Evolutionary conservation across 1,140 invertebrate genomes (phyloP).

Genomic region (Globodera ellingtonae): DNA sequence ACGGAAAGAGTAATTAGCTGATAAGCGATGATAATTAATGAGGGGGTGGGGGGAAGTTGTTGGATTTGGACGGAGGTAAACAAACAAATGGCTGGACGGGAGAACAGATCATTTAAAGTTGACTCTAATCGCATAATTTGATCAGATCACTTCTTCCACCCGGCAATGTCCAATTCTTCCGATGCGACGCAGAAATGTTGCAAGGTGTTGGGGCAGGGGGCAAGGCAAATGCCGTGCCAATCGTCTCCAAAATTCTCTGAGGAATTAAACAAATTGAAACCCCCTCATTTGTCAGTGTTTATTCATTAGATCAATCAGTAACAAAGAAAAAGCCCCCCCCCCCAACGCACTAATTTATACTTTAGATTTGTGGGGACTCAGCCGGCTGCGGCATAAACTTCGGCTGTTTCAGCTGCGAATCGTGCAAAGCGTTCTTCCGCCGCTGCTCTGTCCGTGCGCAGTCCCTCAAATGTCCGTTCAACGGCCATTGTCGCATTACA

Average conservation of each 20-base stretch:
- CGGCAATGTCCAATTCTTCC: neutral
- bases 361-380: conserved; percentile 14
- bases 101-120: too few species aligned
- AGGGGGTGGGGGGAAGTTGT: too few species aligned
- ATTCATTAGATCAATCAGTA: too few species aligned
- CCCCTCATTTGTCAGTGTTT: too few species aligned
- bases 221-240: too few species aligned
- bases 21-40: too few species aligned
- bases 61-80: too few species aligned
- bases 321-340: neutral
- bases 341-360: neutral
- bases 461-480: conserved; percentile 8
- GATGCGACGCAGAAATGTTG: neutral
- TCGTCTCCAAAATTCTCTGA: too few species aligned
- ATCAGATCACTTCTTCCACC: neutral
- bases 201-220: neutral
- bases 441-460: neutral
- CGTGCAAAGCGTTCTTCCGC: conserved; percentile 23
- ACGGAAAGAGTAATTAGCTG: too few species aligned
- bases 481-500: conserved; percentile 8
- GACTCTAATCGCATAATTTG: neutral
- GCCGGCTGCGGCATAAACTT: conserved; percentile 9
- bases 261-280: too few species aligned
- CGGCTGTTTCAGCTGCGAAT: conserved; percentile 9
- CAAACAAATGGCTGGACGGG: too few species aligned